These are phyloP conservation scores for Scylla paramamosain DNA, from an alignment of 1,140 invertebrate genomes.

Conservation along the genomic window DNA sequence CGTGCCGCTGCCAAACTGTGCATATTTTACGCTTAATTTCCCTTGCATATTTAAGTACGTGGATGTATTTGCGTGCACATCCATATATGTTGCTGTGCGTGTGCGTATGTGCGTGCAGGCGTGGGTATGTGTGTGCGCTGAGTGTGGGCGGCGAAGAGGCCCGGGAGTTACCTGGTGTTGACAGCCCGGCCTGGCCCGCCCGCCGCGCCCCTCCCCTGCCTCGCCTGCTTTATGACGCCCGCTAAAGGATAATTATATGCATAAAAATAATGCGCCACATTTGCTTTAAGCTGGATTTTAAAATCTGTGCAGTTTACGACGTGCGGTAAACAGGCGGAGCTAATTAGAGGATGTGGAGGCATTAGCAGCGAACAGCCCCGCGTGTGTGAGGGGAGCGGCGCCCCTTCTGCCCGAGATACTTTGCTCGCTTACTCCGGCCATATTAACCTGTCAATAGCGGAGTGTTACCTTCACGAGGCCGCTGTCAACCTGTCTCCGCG, in stretches of 20 bases:
- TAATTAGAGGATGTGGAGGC: conserved; percentile 46
- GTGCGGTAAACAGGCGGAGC: conserved; percentile 55
- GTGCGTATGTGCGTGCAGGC: background rate
- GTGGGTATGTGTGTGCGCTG: background rate
- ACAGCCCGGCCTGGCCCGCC: background rate
- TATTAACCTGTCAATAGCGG: conserved; percentile 32
- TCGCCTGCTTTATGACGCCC: conserved; percentile 57
- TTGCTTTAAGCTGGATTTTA: conserved; percentile 57
- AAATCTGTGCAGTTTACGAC: conserved; percentile 48
- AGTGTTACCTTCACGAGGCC: conserved; percentile 34
- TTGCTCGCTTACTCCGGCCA: conserved; percentile 1
- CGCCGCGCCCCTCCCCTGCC: background rate
- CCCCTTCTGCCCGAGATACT: background rate
- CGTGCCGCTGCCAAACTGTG: background rate
- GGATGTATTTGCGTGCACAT: background rate
- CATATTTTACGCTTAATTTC: background rate
- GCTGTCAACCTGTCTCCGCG: conserved; percentile 25
- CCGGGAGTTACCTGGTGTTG: background rate
- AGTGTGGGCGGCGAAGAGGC: background rate
- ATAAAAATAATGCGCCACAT: conserved; percentile 65
- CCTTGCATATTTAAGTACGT: background rate
- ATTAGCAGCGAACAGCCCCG: background rate
- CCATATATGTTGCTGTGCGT: background rate
- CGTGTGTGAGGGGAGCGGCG: background rate
- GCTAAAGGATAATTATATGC: conserved; percentile 66